These are phyloP conservation scores for Macroglossus sobrinus DNA, from an alignment of 2,113 vertebrate species.

Conservation along the genomic window DNA sequence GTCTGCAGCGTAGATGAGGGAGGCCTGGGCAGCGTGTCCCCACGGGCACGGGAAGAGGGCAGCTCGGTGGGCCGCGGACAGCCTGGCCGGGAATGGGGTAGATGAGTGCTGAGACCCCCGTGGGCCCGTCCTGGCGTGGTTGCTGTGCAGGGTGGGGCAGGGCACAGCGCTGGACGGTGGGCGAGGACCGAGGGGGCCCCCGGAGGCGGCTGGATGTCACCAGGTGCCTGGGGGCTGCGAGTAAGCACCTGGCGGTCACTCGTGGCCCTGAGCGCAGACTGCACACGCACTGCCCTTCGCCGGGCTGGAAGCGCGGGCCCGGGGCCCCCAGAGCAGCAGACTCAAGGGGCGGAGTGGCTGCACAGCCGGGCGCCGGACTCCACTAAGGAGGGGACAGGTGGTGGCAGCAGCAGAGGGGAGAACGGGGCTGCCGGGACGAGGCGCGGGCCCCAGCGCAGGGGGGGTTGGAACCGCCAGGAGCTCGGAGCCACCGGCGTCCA, in stretches of 20 bases:
- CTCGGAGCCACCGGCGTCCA: fast-evolving
- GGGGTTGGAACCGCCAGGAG: fast-evolving
- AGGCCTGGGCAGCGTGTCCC: neutral
- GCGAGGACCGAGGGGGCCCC: fast-evolving
- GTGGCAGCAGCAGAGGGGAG: neutral
- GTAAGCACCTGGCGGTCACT: fast-evolving
- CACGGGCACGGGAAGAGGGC: neutral
- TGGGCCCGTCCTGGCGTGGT: neutral
- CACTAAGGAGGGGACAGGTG: neutral
- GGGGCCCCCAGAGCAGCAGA: neutral
- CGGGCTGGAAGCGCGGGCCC: fast-evolving
- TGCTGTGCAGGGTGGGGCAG: fast-evolving
- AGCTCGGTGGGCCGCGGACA: neutral
- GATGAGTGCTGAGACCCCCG: too few relatives aligned
- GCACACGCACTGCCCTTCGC: fast-evolving
- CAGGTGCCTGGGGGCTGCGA: fast-evolving
- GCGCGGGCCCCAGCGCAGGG: neutral
- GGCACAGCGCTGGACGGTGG: neutral
- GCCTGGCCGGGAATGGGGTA: neutral
- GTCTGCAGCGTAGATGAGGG: fast-evolving
- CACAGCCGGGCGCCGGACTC: neutral
- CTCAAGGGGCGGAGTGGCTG: neutral
- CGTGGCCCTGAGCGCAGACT: fast-evolving
- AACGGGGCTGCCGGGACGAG: fast-evolving
- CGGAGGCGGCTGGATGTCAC: neutral